Evolutionary conservation across 2,113 vertebrate species (phyloP).

Genomic region (Alouatta palliata): DNA sequence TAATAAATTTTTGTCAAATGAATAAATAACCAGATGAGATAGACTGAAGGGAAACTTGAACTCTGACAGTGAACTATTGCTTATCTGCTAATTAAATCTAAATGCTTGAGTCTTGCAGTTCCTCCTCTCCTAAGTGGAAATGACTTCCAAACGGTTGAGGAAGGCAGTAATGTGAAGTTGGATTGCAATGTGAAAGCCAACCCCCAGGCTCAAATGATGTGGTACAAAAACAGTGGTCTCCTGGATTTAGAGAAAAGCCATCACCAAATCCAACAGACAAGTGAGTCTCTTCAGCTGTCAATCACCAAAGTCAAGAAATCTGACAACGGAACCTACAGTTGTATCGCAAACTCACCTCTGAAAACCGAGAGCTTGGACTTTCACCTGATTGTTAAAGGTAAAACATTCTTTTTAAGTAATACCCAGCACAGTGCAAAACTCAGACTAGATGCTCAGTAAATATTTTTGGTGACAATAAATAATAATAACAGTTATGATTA

Average conservation of each 20-base stretch:
- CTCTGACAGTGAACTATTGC: background rate
- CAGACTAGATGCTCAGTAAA: background rate
- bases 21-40: background rate
- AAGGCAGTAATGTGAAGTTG: conserved; percentile 65
- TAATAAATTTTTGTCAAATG: background rate
- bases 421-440: background rate
- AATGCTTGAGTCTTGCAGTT: conserved; percentile 78
- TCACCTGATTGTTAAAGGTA: conserved; percentile 84
- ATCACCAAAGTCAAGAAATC: conserved; percentile 77
- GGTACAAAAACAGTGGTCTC: conserved; percentile 71
- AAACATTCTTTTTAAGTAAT: conserved; percentile 56
- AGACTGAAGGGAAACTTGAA: background rate
- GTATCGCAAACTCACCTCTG: conserved; percentile 8
- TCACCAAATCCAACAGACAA: conserved; percentile 76
- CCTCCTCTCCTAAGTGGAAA: conserved; percentile 78
- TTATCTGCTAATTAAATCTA: background rate
- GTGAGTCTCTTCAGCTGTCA: conserved; percentile 70
- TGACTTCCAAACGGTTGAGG: conserved; percentile 35
- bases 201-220: conserved; percentile 80
- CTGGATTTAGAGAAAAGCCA: conserved; percentile 71
- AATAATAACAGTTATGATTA: background rate
- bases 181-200: conserved; percentile 83
- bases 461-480: background rate
- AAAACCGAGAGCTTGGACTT: conserved; percentile 66
- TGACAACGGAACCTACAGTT: conserved; percentile 84